phyloP scores from a whole-genome alignment of 2,797 vertebrate genomes.

The Spea hammondii region DNA sequence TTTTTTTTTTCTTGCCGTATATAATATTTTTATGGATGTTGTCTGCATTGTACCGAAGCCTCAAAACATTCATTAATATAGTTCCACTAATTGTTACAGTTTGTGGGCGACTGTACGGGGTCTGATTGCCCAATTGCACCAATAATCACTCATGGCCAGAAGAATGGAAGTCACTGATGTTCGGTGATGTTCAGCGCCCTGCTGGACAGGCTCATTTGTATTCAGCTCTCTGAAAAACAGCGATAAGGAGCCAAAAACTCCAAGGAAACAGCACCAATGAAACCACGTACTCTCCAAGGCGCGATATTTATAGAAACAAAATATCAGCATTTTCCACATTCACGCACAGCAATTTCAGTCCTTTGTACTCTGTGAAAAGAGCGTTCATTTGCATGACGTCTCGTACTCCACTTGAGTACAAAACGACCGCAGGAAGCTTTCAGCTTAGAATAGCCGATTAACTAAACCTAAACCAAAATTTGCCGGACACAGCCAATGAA shows the following conservation, averaged over 20 bases:
- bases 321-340: conserved; percentile 78
- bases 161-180: conserved; percentile 56
- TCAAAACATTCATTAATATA: conserved; percentile 36
- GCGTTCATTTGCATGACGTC: conserved; percentile 62
- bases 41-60: conserved; percentile 7
- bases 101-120: conserved; percentile 41
- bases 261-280: conserved; percentile 68
- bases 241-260: conserved; percentile 69
- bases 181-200: conserved; percentile 56
- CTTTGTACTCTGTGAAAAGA: conserved; percentile 65
- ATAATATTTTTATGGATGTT: conserved; percentile 16
- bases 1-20: too few species aligned
- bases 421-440: conserved; percentile 59
- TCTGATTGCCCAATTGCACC: conserved; percentile 42
- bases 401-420: conserved; percentile 52
- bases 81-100: conserved; percentile 42
- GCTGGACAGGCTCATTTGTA: conserved; percentile 61
- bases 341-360: conserved; percentile 73
- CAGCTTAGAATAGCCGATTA: conserved; percentile 68
- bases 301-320: conserved; percentile 78
- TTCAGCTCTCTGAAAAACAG: conserved; percentile 63
- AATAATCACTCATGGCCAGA: conserved; percentile 56
- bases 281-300: conserved; percentile 60
- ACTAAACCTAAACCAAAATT: conserved; percentile 35
- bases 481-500: conserved; percentile 27